These are phyloP conservation scores for Lindbergichthys nudifrons DNA, from an alignment of 2,797 vertebrate genomes.

Conservation along the genomic window DNA sequence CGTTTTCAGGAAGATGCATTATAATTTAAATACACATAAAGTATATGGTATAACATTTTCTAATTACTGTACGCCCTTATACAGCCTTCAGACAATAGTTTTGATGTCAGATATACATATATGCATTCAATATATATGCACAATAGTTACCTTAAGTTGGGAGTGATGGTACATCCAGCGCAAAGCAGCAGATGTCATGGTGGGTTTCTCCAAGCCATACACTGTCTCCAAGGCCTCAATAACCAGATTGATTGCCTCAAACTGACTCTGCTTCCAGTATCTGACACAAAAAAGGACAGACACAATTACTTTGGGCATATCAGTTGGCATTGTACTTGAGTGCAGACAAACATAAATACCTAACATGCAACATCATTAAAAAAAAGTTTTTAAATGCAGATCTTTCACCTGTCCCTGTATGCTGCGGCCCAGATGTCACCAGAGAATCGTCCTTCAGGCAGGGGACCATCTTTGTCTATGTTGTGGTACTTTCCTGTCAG, in stretches of 20 bases:
- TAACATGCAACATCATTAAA: background rate
- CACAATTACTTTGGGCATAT: background rate
- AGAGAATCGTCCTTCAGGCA: slow-evolving; percentile 92
- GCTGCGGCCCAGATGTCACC: slow-evolving; percentile 88
- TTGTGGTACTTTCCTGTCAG: slow-evolving; percentile 94
- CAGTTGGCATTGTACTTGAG: background rate
- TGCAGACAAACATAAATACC: background rate
- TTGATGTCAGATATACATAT: background rate
- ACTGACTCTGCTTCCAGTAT: slow-evolving; percentile 93
- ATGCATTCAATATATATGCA: background rate
- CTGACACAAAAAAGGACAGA: slow-evolving; percentile 70
- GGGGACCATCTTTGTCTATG: slow-evolving; percentile 86
- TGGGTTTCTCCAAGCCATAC: slow-evolving; percentile 83
- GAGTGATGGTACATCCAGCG: slow-evolving; percentile 96
- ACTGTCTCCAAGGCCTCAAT: slow-evolving; percentile 81
- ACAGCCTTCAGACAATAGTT: background rate
- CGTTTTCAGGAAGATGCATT: no score
- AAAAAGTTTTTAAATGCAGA: background rate
- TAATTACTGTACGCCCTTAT: background rate
- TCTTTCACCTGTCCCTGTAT: slow-evolving; percentile 89
- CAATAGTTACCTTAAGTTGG: slow-evolving; percentile 86
- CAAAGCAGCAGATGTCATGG: slow-evolving; percentile 87
- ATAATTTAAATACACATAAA: no score
- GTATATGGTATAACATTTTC: background rate
- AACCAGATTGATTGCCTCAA: slow-evolving; percentile 87